Evolutionary conservation across 2,888 invertebrate genomes (phyloP), one percentile per base, ranked within the genome.

Genomic region (Chrysolina americana): DNA sequence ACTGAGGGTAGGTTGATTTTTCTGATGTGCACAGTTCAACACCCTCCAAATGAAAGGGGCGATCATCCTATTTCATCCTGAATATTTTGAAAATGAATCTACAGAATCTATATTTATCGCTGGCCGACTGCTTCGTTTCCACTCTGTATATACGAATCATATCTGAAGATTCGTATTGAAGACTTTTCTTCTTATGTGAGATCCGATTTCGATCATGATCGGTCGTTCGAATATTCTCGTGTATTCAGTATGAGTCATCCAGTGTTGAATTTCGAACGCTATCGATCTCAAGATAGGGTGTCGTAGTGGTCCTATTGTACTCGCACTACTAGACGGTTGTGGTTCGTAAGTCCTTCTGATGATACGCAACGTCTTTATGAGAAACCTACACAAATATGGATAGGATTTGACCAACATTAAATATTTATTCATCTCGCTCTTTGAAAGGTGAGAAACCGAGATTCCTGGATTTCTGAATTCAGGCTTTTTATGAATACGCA

Each of bases 331-430:
- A 10, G 21, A 21, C 59, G 50, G 3, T 11, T 65, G 65, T 41
- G 23, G 65, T 48, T 66, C 15, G 50, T 50, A 50, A 66, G 50
- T 48, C 36, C 19, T 28, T 28, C 28, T 36, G 13, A n/a, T 17
- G 28, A 50, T 66, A 50, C 36, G 66, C 50, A 17, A 11, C 48
- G 50, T 36, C 36, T 50, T 66, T 50, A 66, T 66, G 23, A 66
- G 28, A 48, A 66, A 66, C 66, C 50, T 66, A 66, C 66, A 36
- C 66, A 50, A 66, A 66, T 50, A 66, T 50, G 28, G 19, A 50
- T n/a, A 36, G 17, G 11, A 36, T 36, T 66, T 28, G 28, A 44
- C 28, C 11, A 65, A 65, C 23, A 47, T n/a, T 17, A 23, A 50
- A 50, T 41, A 66, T 66, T 66, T 50, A 50, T 36, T 17, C 17